Base-by-base conservation (phyloP, 2,113 vertebrate genomes). In the Geothlypis trichas region DNA sequence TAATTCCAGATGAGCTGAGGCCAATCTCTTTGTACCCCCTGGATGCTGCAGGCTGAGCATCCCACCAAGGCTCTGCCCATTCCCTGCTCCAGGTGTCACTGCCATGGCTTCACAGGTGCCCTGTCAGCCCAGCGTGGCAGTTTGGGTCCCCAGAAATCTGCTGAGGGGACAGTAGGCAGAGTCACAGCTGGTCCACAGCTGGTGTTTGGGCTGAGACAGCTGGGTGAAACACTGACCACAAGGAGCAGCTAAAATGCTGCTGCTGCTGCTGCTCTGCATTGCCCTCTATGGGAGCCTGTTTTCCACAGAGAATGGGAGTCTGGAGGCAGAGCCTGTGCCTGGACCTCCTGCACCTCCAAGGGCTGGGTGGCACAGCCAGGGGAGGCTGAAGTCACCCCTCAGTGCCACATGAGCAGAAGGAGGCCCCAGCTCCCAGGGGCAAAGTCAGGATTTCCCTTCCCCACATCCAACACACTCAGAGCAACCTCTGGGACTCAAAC, bases 41-140 rank as follows among this genome's bases (percentile, higher is more conserved):
- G 58, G 42, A 13, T 41, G 52, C 57, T 1, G 1, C 39, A 46
- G 76, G 37, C 31, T 77, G 35, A 57, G n/a, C 61, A 35, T 44
- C 67, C 73, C 58, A 27, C 17, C 16, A 4, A n/a, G 71, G 7
- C 28, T 44, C 24, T 76, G 49, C 12, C 22, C 14, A 2, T 67
- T 31, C 67, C 30, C 62, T 72, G 51, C 66, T 66, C 49, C 79
- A 90, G 78, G 27, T 41, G 46, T 46, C 35, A 19, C 24, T 23
- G 24, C 31, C 37, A 13, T 1, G 1, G 33, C 44, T 35, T 59
- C 8, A 6, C 24, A 0, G 1, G 6, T 5, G 30, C 8, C 35
- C 63, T 65, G 54, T 44, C 35, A 78, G 24, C 30, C 52, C 6
- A 2, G 51, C 15, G 9, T 0, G 1, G 11, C 13, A 51, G 3